Evolutionary conservation across 2,888 invertebrate species (phyloP), one percentile per base, ranked within the genome.

Genomic region (Folsomia manolachei): DNA sequence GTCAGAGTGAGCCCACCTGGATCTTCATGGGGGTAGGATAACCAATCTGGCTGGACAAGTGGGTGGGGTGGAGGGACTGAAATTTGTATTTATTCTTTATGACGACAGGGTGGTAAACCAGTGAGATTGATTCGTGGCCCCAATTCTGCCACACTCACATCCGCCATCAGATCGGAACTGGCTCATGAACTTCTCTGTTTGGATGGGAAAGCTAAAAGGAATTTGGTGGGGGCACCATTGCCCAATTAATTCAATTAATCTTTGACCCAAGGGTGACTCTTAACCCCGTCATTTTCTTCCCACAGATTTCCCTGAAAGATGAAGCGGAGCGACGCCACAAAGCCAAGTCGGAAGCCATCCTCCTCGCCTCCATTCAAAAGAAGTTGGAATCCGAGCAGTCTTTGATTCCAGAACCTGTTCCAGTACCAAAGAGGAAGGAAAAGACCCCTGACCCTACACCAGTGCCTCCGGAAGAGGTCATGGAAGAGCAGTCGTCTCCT

Each of bases 1-100:
- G 79, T 68, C 79, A 80, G 69, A 80, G 80, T 69, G 80, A 80
- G 60, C 80, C 80, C 1, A 72, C 75, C 27, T 80, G 77, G 77
- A 70, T 80, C 1, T 80, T 79, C 53, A 23, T 74, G 9, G 77
- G 78, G 71, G 26, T 14, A 63, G 2, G n/a, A 63, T 18, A 39
- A 39, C 39, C 7, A 64, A 64, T 19, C 23, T 26, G 21, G n/a
- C 27, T 23, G 25, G 4, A 51, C 25, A n/a, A 19, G 23, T n/a
- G n/a, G 27, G 19, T 7, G 61, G 27, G 24, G 2, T n/a, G 25
- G 53, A 27, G 26, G 56, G 0, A 51, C n/a, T 62, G 7, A 26
- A n/a, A n/a, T n/a, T 52, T 51, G 19, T 4, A 51, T 70, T 56
- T 60, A 27, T 61, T 1, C 14, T 69, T n/a, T 69, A 18, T 60